Conservation (phyloP, 2,888 invertebrate genomes). For the Oxycera nigricornis region DNA sequence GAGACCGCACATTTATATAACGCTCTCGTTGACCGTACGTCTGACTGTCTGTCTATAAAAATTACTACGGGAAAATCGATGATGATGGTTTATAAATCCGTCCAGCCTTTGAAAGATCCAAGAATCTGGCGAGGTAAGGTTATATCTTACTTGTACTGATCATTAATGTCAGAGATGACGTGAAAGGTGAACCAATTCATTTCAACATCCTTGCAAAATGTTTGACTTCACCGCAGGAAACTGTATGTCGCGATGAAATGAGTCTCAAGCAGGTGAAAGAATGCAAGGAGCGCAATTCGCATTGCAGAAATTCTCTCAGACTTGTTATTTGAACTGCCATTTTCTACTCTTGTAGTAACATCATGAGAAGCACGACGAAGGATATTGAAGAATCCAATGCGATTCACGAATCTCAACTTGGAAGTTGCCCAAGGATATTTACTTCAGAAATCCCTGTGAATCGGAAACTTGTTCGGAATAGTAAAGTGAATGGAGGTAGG, state of each 20-base stretch:
- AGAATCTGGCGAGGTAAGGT: background rate
- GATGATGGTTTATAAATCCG: constrained; percentile 33
- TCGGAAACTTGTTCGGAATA: background rate
- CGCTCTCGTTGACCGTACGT: background rate
- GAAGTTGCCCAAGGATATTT: constrained; percentile 3
- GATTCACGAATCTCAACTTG: background rate
- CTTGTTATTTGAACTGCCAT: background rate
- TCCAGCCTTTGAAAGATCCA: constrained; percentile 5
- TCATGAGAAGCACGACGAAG: background rate
- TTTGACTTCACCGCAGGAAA: background rate
- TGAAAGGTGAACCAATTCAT: constrained; percentile 1
- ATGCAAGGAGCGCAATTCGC: background rate
- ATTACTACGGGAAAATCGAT: constrained; percentile 34
- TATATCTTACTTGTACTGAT: background rate
- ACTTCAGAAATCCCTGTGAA: background rate
- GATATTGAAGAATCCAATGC: background rate
- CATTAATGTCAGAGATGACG: background rate
- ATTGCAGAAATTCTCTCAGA: background rate
- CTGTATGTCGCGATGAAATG: background rate
- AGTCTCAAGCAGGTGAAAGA: background rate
- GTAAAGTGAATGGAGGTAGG: background rate
- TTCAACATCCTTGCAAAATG: background rate
- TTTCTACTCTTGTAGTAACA: background rate
- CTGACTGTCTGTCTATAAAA: constrained; percentile 24
- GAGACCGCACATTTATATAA: constrained; percentile 5